phyloP scores from a whole-genome alignment of 1,140 invertebrate species.

The Pogonomyrmex californicus region DNA sequence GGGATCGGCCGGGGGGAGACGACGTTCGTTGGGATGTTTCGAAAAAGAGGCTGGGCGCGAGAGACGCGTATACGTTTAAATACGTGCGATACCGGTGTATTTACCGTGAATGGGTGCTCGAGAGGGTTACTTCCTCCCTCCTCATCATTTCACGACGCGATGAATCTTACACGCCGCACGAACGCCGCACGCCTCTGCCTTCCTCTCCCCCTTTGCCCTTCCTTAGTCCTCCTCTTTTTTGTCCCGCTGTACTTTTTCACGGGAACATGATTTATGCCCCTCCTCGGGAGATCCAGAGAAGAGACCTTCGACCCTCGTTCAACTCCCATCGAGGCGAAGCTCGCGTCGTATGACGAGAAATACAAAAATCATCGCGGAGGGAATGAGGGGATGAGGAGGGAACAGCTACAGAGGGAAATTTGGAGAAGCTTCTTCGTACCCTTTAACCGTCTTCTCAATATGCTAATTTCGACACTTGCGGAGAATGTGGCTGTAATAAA shows the following conservation, averaged over 20 bases:
- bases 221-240: constrained; percentile 21
- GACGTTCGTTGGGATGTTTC: constrained; percentile 63
- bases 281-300: constrained; percentile 5
- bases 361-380: neutral
- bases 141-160: neutral
- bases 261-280: constrained; percentile 62
- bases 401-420: neutral
- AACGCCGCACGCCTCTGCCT: constrained; percentile 20
- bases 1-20: constrained; percentile 28
- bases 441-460: neutral
- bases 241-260: constrained; percentile 36
- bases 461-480: neutral
- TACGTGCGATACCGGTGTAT: constrained; percentile 59
- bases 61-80: constrained; percentile 46
- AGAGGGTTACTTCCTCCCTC: constrained; percentile 58
- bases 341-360: constrained; percentile 1
- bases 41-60: constrained; percentile 70
- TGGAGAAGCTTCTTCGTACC: neutral
- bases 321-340: neutral
- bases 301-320: constrained; percentile 42
- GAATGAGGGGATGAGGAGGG: too few relatives aligned
- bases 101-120: constrained; percentile 30
- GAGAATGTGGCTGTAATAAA: neutral
- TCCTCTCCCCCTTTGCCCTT: neutral
- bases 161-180: constrained; percentile 46